Conservation (phyloP, 2,113 vertebrate species). For the Elephantulus edwardii region DNA sequence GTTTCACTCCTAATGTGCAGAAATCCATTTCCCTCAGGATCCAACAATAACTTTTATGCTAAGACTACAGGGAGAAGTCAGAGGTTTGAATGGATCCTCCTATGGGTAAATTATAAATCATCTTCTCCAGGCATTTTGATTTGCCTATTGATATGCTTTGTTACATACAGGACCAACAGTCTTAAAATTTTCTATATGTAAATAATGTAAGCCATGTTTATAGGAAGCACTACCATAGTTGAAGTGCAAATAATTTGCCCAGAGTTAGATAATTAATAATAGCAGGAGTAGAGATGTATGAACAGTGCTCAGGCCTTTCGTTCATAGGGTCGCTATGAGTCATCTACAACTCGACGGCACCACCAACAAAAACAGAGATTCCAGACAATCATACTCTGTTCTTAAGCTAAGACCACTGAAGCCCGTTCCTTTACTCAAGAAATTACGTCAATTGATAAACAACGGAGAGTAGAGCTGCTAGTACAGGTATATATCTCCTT, state of each 20-base stretch:
- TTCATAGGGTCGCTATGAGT: too few species aligned
- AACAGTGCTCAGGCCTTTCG: too few species aligned
- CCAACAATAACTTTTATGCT: neutral
- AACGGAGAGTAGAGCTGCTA: constrained; percentile 16
- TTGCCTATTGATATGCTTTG: constrained; percentile 41
- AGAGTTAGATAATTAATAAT: constrained; percentile 55
- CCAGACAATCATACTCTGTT: constrained; percentile 4
- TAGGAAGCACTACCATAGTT: constrained; percentile 19
- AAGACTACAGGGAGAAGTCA: neutral
- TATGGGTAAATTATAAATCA: neutral
- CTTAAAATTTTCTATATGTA: constrained; percentile 28
- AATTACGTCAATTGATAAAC: constrained; percentile 53
- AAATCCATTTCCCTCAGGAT: neutral
- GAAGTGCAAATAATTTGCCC: constrained; percentile 34
- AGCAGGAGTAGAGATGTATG: constrained; percentile 57
- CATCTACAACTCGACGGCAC: too few species aligned
- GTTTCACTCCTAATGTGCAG: constrained; percentile 56
- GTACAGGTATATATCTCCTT: neutral
- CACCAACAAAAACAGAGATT: too few species aligned
- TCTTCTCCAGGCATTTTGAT: neutral
- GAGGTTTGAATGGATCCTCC: constrained; percentile 7
- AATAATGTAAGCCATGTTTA: constrained; percentile 53
- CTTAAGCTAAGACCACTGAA: neutral
- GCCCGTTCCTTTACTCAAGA: constrained; percentile 23
- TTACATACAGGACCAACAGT: constrained; percentile 17